Evolutionary conservation across 1,140 invertebrate species (phyloP).

Genomic region (Muscidifurax raptorellus): DNA sequence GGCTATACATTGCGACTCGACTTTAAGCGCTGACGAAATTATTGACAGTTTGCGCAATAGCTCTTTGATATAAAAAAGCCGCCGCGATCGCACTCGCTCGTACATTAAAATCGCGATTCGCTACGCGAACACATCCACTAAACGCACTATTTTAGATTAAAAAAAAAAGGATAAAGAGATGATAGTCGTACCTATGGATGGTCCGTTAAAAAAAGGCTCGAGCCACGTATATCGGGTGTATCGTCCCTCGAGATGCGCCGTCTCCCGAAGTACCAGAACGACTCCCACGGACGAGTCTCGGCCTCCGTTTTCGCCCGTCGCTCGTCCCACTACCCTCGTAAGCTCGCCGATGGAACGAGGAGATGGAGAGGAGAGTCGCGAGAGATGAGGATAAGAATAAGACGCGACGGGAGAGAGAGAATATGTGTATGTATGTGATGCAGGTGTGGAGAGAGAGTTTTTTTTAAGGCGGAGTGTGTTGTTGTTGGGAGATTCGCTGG

Average conservation of each 20-base stretch:
- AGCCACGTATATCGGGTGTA: not conserved
- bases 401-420: not conserved
- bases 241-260: conserved; percentile 62
- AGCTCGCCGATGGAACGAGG: not conserved
- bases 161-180: no score
- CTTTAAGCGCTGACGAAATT: no score
- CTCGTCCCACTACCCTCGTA: conserved; percentile 57
- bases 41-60: not conserved
- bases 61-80: not conserved
- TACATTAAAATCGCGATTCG: no score
- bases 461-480: no score
- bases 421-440: no score
- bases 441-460: not conserved
- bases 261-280: conserved; percentile 69
- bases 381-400: conserved; percentile 1
- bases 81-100: not conserved
- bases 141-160: no score
- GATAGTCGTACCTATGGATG: not conserved
- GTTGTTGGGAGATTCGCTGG: no score
- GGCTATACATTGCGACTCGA: no score
- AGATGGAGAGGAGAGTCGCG: not conserved
- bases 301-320: conserved; percentile 59
- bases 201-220: not conserved
- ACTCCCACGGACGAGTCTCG: conserved; percentile 64
- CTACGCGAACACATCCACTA: no score